Percentiles rank a stretch among this genome's conserved stretches.
Conservation (phyloP, 2,888 invertebrate genomes). For the Chalcosyrphus nemorum region DNA sequence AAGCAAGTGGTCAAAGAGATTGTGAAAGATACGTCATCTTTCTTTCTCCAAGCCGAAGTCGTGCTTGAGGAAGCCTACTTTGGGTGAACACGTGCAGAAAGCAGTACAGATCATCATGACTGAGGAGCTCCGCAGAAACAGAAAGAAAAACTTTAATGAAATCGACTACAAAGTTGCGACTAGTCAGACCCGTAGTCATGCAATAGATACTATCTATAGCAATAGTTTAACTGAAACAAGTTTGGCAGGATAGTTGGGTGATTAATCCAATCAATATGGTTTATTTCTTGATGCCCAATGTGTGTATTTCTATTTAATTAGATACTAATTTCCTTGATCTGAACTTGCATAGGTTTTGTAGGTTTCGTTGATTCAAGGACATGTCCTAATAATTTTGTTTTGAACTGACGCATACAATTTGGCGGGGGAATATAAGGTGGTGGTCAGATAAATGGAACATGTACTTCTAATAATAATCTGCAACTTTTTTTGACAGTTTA, state of each 20-base stretch:
- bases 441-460: no score
- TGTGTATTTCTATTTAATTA: background rate
- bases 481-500: no score
- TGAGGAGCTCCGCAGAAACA: background rate
- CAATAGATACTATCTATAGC: background rate
- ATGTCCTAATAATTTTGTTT: no score
- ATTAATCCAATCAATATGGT: background rate
- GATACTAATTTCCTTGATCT: no score
- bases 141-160: background rate
- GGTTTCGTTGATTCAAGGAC: no score
- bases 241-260: background rate
- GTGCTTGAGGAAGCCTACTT: background rate
- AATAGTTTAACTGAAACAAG: background rate
- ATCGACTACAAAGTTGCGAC: background rate
- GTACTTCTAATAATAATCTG: no score
- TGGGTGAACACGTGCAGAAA: background rate
- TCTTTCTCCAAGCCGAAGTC: background rate
- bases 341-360: no score
- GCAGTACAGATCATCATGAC: background rate
- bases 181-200: background rate
- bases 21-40: slow-evolving; percentile 20
- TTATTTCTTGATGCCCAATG: background rate
- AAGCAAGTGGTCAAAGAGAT: background rate
- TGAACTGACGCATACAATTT: no score
- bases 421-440: no score